These are phyloP conservation scores for Eristalis tenax DNA, from an alignment of 2,888 invertebrate genomes.

Conservation along the genomic window DNA sequence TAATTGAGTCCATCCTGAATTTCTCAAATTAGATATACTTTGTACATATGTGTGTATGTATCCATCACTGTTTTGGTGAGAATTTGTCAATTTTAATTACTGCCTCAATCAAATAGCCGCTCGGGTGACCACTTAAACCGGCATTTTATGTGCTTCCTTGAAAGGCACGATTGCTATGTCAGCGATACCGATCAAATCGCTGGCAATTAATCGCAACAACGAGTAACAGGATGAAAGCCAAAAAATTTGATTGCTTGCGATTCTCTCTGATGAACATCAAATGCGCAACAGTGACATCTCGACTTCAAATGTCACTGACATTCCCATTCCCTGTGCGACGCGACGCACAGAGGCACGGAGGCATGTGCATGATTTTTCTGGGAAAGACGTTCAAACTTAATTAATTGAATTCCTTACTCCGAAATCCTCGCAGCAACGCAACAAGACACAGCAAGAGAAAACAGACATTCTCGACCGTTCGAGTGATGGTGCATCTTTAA, in stretches of 20 bases:
- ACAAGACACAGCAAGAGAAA: background rate
- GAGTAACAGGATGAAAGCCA: constrained; percentile 16
- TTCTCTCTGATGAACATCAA: constrained; percentile 55
- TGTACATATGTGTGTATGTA: background rate
- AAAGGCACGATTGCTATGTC: constrained; percentile 48
- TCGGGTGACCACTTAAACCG: constrained; percentile 39
- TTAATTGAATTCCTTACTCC: constrained; percentile 60
- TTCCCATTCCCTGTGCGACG: constrained; percentile 50
- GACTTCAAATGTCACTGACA: constrained; percentile 59
- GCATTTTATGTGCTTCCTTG: constrained; percentile 22
- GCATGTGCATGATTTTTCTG: constrained; percentile 28
- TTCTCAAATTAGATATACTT: background rate
- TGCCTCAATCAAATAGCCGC: constrained; percentile 58
- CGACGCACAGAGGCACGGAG: background rate
- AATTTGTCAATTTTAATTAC: constrained; percentile 71
- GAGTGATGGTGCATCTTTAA: constrained; percentile 56
- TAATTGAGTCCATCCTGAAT: constrained; percentile 62
- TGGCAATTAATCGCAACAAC: constrained; percentile 65
- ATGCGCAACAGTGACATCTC: constrained; percentile 59
- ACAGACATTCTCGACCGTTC: constrained; percentile 14
- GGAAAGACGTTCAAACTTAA: constrained; percentile 62
- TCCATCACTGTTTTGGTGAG: constrained; percentile 56
- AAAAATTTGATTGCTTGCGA: constrained; percentile 60
- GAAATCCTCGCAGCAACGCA: constrained; percentile 28
- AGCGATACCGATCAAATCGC: constrained; percentile 62